Conservation (phyloP, 1,140 invertebrate species). For the Drosophila punjabiensis region DNA sequence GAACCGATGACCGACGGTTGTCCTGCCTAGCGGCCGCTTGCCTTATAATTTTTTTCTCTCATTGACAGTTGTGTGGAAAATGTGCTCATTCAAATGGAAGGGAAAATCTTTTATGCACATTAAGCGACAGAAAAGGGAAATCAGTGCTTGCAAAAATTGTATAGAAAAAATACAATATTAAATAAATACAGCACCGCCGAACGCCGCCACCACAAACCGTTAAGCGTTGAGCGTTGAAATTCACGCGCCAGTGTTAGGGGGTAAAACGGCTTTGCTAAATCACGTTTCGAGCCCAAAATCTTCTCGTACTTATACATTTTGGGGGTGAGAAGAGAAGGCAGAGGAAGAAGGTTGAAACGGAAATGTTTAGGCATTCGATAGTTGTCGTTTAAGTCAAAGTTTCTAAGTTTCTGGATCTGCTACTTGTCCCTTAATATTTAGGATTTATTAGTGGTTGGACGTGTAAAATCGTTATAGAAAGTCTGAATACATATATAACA, state of each 20-base stretch:
- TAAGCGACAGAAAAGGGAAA: slow-evolving; percentile 83
- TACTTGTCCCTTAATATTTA: slow-evolving; percentile 3
- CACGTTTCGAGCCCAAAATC: slow-evolving; percentile 18
- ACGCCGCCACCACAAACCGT: slow-evolving; percentile 75
- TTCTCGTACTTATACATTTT: slow-evolving; percentile 4
- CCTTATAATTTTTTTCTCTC: slow-evolving; percentile 38
- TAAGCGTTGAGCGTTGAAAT: slow-evolving; percentile 82
- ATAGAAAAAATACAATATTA: slow-evolving; percentile 79
- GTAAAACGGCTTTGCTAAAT: slow-evolving; percentile 40
- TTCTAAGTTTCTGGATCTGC: not conserved
- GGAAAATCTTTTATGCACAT: slow-evolving; percentile 84
- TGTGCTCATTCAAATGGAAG: slow-evolving; percentile 78
- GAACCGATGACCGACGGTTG: slow-evolving; percentile 44
- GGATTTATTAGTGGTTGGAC: not conserved
- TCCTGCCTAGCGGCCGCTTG: slow-evolving; percentile 11
- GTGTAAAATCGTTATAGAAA: not conserved
- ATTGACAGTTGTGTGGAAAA: slow-evolving; percentile 83
- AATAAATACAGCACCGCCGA: slow-evolving; percentile 67
- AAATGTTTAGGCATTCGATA: slow-evolving; percentile 9
- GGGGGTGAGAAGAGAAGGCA: slow-evolving; percentile 16
- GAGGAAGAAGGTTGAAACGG: slow-evolving; percentile 23
- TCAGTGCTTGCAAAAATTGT: slow-evolving; percentile 74
- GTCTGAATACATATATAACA: slow-evolving; percentile 8
- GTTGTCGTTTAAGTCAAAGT: not conserved
- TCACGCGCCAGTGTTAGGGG: slow-evolving; percentile 71